Evolutionary conservation across 2,797 vertebrate species (phyloP).

Genomic region (Sebastolobus alascanus): DNA sequence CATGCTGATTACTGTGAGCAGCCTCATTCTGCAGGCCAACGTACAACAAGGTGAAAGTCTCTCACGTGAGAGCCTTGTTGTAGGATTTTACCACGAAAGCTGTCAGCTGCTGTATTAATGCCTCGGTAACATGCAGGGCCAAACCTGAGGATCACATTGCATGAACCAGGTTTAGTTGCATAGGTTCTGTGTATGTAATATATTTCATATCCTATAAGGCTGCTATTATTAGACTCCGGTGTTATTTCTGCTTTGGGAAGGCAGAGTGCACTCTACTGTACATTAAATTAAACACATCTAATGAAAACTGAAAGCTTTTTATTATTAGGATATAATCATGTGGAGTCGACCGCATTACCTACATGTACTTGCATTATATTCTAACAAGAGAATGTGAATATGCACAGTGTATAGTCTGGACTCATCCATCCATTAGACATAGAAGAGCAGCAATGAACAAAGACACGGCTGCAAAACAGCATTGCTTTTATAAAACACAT

Average conservation of each 20-base stretch:
- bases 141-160: not conserved
- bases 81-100: slow-evolving; percentile 56
- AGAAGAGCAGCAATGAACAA: not conserved
- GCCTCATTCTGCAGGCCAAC: slow-evolving; percentile 45
- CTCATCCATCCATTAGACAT: not conserved
- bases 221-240: not conserved
- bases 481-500: not conserved
- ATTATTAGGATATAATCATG: not conserved
- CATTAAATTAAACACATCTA: not conserved
- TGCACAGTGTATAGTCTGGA: not conserved
- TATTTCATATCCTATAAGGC: not conserved
- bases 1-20: not conserved
- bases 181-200: not conserved
- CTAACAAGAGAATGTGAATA: not conserved
- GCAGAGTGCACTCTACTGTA: not conserved
- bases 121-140: slow-evolving; percentile 17
- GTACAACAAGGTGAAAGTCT: slow-evolving; percentile 47
- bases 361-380: too few relatives aligned
- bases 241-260: slow-evolving; percentile 7
- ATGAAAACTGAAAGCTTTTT: slow-evolving; percentile 13
- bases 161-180: not conserved
- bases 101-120: slow-evolving; percentile 58
- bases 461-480: not conserved
- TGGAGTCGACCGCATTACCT: not conserved
- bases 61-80: slow-evolving; percentile 59